Evolutionary conservation across 2,113 vertebrate genomes (phyloP), one percentile per base, ranked within the genome.

Genomic region (Campylomormyrus numenius): DNA sequence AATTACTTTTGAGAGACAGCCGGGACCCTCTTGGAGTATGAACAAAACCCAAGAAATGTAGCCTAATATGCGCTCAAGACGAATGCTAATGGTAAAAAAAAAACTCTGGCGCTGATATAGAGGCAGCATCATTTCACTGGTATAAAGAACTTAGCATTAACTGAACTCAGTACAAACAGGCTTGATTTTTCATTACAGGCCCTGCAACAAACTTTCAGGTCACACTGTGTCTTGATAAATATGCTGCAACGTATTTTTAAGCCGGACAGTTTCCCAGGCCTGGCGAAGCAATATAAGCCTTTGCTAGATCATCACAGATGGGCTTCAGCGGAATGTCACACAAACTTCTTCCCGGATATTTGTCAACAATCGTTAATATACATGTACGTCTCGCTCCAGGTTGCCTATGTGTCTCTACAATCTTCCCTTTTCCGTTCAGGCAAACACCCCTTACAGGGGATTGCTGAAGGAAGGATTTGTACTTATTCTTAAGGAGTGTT

Each of bases 1-100:
- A 92, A 91, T 92, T 77, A 83, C 53, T 56, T 86, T 88, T 93
- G 91, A 93, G 89, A 90, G 83, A 89, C 62, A 88, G 92, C 90
- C 91, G 74, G 88, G 91, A 90, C 91, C 52, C 66, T n/a, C 58
- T 84, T 89, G 86, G 89, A 91, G 85, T 85, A 66, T 53, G 70
- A 88, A 53, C 88, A 89, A 80, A 45, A 85, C 49, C n/a, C 31
- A n/a, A 53, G 70, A 83, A 49, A 89, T 70, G 62, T 83, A 39
- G n/a, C 70, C 88, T 66, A 11, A 58, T 46, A 88, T 62, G 13
- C 88, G 19, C 58, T 74, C 88, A 49, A 70, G 27, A 49, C 13
- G 35, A 70, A 74, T 46, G 49, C 17, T 31, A 19, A 31, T 13
- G n/a, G 49, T 45, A 31, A 27, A 11, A 11, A 21, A 35, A 52